Evolutionary conservation across 2,888 invertebrate species (phyloP), one percentile per base, ranked within the genome.

Genomic region (Phanerotoma sp.): DNA sequence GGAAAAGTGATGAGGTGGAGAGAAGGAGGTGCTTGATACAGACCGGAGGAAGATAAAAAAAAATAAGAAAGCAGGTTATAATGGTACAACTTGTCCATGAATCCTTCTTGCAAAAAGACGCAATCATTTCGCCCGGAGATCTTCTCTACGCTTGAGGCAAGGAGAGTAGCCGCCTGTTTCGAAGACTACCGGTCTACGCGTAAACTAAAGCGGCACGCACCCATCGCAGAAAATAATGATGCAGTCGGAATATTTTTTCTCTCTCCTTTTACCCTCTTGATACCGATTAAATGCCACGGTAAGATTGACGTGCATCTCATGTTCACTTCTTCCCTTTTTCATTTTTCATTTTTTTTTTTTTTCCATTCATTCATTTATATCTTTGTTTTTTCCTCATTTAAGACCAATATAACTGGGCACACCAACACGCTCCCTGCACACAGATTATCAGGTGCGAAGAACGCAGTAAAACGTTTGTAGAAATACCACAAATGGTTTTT

Each of bases 81-180:
- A 61, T 61, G 56, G 54, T 51, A 56, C 38, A 50, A 53, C 50
- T 49, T 7, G 44, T 42, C 20, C 48, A 38, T 25, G 46, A 22
- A 33, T 28, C 41, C 50, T 58, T 54, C 54, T 54, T 48, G 54
- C 50, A 32, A 54, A 54, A 51, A 48, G 21, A 38, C 40, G 42
- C 51, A 45, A 56, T 58, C 56, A 56, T 56, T 58, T 54, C 52
- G 51, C 55, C 44, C 42, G 28, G 21, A 38, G 52, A 44, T 35
- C 50, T n/a, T n/a, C n/a, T n/a, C n/a, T 50, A 38, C 42, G 41
- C 57, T 53, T 35, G 40, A 40, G 49, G 48, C 59, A 49, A 48
- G 25, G n/a, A n/a, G n/a, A 57, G 28, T 30, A 37, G 44, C 21
- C 22, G 48, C 30, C 32, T 28, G 41, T 46, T 54, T 9, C 30